Base-by-base conservation (phyloP, 1,140 invertebrate genomes). In the Aphaenogaster ashmeadi region DNA sequence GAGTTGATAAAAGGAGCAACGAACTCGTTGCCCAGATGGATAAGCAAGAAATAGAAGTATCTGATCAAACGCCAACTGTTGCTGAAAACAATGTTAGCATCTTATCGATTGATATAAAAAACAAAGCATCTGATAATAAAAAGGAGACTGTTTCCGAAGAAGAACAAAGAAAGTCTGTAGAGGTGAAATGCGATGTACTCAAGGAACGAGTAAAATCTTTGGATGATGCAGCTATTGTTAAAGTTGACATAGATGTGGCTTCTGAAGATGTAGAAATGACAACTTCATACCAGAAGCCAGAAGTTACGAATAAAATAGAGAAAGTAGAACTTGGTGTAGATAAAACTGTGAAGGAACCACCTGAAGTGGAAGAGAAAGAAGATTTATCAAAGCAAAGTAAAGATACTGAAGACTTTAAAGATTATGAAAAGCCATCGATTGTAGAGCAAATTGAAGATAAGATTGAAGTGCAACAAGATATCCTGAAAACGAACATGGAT, bases 21-120 rank as follows among this genome's bases (percentile, higher is more conserved):
- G 84, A 80, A 47, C 13, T 56, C 8, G 77, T 62, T 9, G 44
- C 58, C 44, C 56, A 88, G 5, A 72, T 84, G 50, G 41, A 88
- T 52, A 88, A 91, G 56, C 77, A 86, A 60, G 92, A 93, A 67
- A 88, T 89, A 33, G 92, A 94, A 74, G 85, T 92, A 41, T 91
- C 91, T 9, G 87, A 90, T 79, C 83, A 87, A 67, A 87, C 69
- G 0, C 5, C 89, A n/a, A 84, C 89, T 41, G 60, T 81, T 41
- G 15, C 87, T 13, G 84, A 91, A 41, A 92, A 91, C 54, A 89
- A 80, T 67, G 18, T 77, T 7, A 87, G 50, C 66, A 41, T 52
- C 27, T 89, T 62, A 13, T 86, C 41, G n/a, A 75, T 36, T 0
- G 77, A 90, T 50, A 21, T 67, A 7, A 90, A 88, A 77, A 47